Evolutionary conservation across 1,140 invertebrate species (phyloP).

Genomic region (Sarcophaga peregrina): DNA sequence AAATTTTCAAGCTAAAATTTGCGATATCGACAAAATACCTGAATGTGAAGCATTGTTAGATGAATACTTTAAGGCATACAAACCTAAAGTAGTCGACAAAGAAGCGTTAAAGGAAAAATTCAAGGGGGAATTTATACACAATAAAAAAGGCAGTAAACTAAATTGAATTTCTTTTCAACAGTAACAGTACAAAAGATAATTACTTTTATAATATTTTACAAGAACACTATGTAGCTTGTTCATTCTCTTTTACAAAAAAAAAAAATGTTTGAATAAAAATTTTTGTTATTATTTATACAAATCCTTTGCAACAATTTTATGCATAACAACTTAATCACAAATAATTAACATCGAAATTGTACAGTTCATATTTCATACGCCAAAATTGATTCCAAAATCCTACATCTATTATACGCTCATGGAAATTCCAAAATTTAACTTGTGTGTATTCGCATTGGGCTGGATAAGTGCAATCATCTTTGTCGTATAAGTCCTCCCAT

Average conservation of each 20-base stretch:
- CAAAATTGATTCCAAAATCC: slow-evolving; percentile 82
- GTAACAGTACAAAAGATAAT: not conserved
- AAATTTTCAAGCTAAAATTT: slow-evolving; percentile 73
- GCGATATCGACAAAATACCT: slow-evolving; percentile 67
- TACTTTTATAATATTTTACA: not conserved
- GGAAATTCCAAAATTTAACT: slow-evolving; percentile 72
- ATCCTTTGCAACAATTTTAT: not conserved
- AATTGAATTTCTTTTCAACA: slow-evolving; percentile 19
- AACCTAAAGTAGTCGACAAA: slow-evolving; percentile 77
- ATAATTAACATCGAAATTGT: slow-evolving; percentile 82
- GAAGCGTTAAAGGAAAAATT: not conserved
- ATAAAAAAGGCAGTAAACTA: slow-evolving; percentile 8
- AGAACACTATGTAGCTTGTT: not conserved
- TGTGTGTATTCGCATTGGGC: slow-evolving; percentile 78
- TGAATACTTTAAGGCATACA: slow-evolving; percentile 53
- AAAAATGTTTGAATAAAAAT: not conserved
- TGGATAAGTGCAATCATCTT: slow-evolving; percentile 76
- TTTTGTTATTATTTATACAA: not conserved
- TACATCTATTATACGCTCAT: slow-evolving; percentile 78
- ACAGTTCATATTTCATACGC: slow-evolving; percentile 77
- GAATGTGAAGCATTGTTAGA: slow-evolving; percentile 67
- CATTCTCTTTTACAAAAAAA: slow-evolving; percentile 20
- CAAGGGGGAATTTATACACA: slow-evolving; percentile 23
- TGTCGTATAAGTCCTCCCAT: slow-evolving; percentile 77
- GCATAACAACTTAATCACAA: slow-evolving; percentile 48